Evolutionary conservation across 2,113 vertebrate species (phyloP).

Genomic region (Ranitomeya imitator): DNA sequence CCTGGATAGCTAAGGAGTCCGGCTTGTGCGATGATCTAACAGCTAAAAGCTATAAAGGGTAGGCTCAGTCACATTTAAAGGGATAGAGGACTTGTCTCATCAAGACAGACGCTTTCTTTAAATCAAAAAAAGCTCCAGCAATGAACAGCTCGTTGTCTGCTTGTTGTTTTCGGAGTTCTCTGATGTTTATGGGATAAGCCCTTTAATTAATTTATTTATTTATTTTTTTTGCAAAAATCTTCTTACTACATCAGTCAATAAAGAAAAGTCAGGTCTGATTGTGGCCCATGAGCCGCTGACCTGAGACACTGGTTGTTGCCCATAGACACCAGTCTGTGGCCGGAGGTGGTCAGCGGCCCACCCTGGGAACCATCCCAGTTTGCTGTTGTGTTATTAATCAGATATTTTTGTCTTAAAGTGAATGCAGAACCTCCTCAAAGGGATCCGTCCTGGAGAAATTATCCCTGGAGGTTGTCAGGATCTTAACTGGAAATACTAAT

Average conservation of each 20-base stretch:
- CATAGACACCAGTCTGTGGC: background rate
- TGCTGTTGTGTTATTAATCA: background rate
- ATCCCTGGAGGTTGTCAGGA: background rate
- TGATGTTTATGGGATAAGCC: no score
- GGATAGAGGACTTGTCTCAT: background rate
- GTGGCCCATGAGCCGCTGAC: no score
- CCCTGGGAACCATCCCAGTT: background rate
- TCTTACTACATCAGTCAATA: background rate
- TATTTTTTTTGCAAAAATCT: background rate
- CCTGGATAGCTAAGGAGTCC: no score
- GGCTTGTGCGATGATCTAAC: no score
- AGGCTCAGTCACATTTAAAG: background rate
- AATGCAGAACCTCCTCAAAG: background rate
- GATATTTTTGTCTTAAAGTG: background rate
- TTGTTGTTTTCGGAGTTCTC: no score
- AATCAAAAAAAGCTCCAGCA: background rate
- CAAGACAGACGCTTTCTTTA: background rate
- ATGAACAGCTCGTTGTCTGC: no score
- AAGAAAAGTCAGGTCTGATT: no score
- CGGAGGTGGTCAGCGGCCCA: no score
- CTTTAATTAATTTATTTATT: background rate
- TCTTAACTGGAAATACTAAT: background rate
- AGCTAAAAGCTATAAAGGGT: background rate
- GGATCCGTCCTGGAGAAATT: background rate
- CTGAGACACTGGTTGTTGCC: background rate